Evolutionary conservation across 2,113 vertebrate species (phyloP), one percentile per base, ranked within the genome.

Genomic region (Suncus etruscus): DNA sequence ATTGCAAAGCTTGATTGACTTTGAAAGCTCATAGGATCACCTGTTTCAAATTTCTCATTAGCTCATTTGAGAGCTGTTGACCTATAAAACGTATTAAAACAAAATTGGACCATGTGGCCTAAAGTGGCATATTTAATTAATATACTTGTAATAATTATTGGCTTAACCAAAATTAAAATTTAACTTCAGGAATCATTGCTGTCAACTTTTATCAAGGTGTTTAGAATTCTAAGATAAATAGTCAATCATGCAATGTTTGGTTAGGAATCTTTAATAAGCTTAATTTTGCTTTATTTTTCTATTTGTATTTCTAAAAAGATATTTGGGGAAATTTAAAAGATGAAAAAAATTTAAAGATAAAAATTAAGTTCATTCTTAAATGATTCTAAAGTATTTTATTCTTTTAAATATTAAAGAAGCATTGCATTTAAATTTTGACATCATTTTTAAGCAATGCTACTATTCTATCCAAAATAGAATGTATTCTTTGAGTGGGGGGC

Each of bases 1-100:
- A 87, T 75, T 90, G 61, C 48, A 51, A 4, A 85, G 9, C 76
- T 95, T 54, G 2, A 68, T 69, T 96, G 88, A 93, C 82, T 96
- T 95, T 93, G 45, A 96, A 80, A 69, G 6, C 87, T 32, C 50
- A 16, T 90, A 2, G 79, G n/a, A 79, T 86, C 29, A 70, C 1
- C 1, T 76, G 88, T 61, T 95, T 29, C 39, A 45, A 70, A 92
- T 83, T 93, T 95, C 75, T 92, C 4, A 27, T 91, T 95, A 68
- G 65, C 20, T 93, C 39, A 45, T 45, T 72, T 93, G 83, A 91
- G 27, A 96, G 61, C 2, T 31, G 89, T 66, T 27, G 61, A 90
- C 11, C 87, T 91, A 29, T 87, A 27, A 87, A 89, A 94, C 0
- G 20, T 86, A 92, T 72, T 87, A 94, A 83, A 87, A 18, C 94